phyloP scores from a whole-genome alignment of 1,140 invertebrate genomes.

The Drosophila ironensis region DNA sequence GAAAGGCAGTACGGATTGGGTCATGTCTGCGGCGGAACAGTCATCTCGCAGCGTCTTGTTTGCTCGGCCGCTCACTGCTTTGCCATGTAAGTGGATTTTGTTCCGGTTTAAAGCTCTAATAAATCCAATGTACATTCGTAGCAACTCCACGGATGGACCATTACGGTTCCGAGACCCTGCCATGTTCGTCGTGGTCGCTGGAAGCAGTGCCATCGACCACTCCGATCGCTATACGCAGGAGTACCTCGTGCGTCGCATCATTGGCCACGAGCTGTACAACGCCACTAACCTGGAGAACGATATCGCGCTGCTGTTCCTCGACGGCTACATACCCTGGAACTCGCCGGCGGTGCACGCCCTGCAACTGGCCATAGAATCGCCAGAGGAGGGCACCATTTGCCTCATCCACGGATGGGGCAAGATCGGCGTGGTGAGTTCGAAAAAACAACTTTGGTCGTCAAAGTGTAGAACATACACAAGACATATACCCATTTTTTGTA shows the following conservation, averaged over 20 bases:
- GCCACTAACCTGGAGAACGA: constrained; percentile 41
- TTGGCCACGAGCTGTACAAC: constrained; percentile 23
- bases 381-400: constrained; percentile 20
- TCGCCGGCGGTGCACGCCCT: not conserved
- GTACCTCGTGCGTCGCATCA: constrained; percentile 38
- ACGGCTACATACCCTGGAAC: constrained; percentile 16
- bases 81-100: constrained; percentile 42
- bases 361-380: not conserved
- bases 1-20: constrained; percentile 30
- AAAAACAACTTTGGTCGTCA: too few relatives aligned
- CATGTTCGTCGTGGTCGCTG: constrained; percentile 39
- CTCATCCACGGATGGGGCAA: constrained; percentile 57
- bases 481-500: too few relatives aligned
- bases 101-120: too few relatives aligned
- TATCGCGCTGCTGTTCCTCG: constrained; percentile 55
- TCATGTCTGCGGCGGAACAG: constrained; percentile 50
- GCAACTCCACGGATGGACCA: constrained; percentile 9
- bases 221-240: not conserved
- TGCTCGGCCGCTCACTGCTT: constrained; percentile 59
- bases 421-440: not conserved
- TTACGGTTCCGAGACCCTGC: not conserved
- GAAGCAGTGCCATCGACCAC: constrained; percentile 8
- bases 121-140: not conserved
- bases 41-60: constrained; percentile 49
- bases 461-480: too few relatives aligned